Conservation (phyloP, 2,888 invertebrate genomes). For the Stenodema calcarata region DNA sequence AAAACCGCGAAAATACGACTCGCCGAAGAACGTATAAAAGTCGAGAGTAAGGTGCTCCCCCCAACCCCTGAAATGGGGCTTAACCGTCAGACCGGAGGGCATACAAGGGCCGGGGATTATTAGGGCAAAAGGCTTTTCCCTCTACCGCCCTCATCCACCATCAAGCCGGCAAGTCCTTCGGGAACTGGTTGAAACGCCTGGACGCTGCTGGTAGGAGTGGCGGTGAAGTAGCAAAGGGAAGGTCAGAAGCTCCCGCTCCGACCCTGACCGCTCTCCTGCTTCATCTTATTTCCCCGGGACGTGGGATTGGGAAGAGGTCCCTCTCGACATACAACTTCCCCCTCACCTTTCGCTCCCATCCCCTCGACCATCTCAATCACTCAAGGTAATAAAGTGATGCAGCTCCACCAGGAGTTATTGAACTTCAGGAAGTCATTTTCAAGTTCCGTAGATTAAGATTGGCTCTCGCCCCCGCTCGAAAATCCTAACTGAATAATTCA, state of each 20-base stretch:
- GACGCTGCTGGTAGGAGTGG: too few relatives aligned
- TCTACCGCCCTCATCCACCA: neutral
- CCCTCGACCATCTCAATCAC: neutral
- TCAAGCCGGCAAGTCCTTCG: neutral
- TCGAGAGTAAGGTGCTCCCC: neutral
- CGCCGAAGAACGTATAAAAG: neutral
- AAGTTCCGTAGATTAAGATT: neutral
- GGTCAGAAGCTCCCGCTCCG: neutral
- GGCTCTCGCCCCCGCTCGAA: neutral
- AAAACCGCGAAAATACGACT: neutral
- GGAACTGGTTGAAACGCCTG: neutral
- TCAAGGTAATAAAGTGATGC: neutral
- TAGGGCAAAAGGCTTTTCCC: neutral
- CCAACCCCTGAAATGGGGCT: neutral
- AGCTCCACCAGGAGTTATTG: neutral
- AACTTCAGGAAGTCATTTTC: neutral
- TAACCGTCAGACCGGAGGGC: neutral
- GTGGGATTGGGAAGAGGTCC: neutral
- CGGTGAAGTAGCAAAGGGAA: neutral
- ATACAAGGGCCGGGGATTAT: neutral
- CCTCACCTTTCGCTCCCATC: neutral
- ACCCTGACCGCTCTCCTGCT: neutral
- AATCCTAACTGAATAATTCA: neutral
- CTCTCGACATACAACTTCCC: neutral
- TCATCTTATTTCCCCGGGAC: neutral